Conservation (phyloP, 1,140 invertebrate genomes). For the Drosophila teissieri region DNA sequence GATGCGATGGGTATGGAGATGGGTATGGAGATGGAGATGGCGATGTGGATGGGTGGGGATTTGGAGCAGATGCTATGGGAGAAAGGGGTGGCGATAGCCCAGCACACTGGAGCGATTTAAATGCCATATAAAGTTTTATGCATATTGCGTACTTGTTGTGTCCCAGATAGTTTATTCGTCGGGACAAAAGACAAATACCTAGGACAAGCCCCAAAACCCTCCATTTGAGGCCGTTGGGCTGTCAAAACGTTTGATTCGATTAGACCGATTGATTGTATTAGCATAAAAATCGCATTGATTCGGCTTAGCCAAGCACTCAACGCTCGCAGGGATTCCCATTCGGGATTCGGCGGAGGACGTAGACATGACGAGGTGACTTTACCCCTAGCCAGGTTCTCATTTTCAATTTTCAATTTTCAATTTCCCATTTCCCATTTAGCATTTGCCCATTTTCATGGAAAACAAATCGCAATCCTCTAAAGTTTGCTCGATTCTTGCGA, state of each 20-base stretch:
- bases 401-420: conserved; percentile 31
- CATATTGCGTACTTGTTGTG: conserved; percentile 73
- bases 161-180: conserved; percentile 54
- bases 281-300: conserved; percentile 78
- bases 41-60: no score
- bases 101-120: conserved; percentile 60
- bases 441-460: conserved; percentile 22
- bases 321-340: conserved; percentile 18
- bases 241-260: conserved; percentile 80
- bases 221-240: conserved; percentile 72
- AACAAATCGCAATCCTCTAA: conserved; percentile 45
- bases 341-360: conserved; percentile 1
- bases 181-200: conserved; percentile 20
- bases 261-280: conserved; percentile 80
- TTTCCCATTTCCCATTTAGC: conserved; percentile 1
- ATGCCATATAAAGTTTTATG: conserved; percentile 81
- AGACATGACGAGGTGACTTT: conserved; percentile 32
- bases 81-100: conserved; percentile 9
- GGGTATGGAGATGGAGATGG: no score
- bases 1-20: conserved; percentile 1
- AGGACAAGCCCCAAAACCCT: conserved; percentile 49
- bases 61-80: conserved; percentile 9
- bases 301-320: conserved; percentile 62
- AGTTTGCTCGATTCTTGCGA: conserved; percentile 42
- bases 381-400: conserved; percentile 26